A percentile compares a stretch with the other conserved stretches of the same genome.
phyloP scores from a whole-genome alignment of 1,140 invertebrate genomes.

The Drosophila rufa region DNA sequence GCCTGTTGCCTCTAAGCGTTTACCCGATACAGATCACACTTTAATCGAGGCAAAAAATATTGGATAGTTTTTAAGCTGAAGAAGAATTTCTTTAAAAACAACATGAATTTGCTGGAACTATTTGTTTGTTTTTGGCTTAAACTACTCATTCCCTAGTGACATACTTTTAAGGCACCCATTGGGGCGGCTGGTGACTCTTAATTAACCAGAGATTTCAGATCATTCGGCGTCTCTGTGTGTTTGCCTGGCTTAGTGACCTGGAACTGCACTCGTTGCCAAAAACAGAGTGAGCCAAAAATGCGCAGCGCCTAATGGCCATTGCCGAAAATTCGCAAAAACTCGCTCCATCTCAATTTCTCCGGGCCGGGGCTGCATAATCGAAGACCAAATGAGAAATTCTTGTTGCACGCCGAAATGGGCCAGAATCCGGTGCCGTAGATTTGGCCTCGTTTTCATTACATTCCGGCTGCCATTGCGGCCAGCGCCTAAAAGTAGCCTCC shows the following conservation, averaged over 20 bases:
- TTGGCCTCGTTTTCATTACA: slow-evolving; percentile 66
- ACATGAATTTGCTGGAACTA: no score
- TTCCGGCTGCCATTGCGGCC: slow-evolving; percentile 5
- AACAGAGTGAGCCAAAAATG: slow-evolving; percentile 37
- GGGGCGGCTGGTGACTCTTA: background rate
- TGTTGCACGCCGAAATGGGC: slow-evolving; percentile 34
- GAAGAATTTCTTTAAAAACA: no score
- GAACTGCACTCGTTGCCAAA: slow-evolving; percentile 24
- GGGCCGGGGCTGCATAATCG: slow-evolving; percentile 36
- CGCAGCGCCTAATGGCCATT: slow-evolving; percentile 28
- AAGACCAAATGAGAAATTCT: slow-evolving; percentile 65
- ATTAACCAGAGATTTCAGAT: slow-evolving; percentile 9
- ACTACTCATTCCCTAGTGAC: background rate
- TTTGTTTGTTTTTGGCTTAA: no score
- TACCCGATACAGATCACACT: slow-evolving; percentile 56
- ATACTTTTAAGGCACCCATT: background rate
- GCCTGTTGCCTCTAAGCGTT: slow-evolving; percentile 38
- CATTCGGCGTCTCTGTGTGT: background rate
- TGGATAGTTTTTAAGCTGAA: background rate
- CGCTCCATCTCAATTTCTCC: slow-evolving; percentile 7
- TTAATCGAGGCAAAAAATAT: slow-evolving; percentile 5
- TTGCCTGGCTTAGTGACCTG: slow-evolving; percentile 18
- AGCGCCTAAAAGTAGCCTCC: slow-evolving; percentile 59
- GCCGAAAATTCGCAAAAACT: slow-evolving; percentile 7
- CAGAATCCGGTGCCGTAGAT: slow-evolving; percentile 16